phyloP scores from a whole-genome alignment of 2,888 invertebrate species.

The Yponomeuta cagnagella region DNA sequence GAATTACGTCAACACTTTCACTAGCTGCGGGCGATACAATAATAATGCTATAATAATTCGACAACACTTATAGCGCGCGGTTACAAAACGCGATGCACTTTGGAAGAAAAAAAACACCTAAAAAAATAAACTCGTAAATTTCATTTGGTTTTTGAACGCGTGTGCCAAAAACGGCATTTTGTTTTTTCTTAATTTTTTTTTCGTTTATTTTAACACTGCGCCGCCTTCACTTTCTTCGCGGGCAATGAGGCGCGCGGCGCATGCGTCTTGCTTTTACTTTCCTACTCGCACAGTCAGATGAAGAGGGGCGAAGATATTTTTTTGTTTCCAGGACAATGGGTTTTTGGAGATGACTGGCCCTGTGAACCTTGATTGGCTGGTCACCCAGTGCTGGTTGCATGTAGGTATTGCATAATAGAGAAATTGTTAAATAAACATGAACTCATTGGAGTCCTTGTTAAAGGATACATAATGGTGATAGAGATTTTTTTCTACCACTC shows the following conservation, averaged over 20 bases:
- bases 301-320: constrained; percentile 7
- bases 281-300: constrained; percentile 27
- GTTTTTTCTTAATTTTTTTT: constrained; percentile 33
- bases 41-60: constrained; percentile 58
- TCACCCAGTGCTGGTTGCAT: too few species aligned
- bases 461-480: too few species aligned
- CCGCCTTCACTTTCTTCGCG: constrained; percentile 62
- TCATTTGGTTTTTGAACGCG: constrained; percentile 27
- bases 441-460: too few species aligned
- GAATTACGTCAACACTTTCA: constrained; percentile 71
- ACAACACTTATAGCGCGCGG: constrained; percentile 46
- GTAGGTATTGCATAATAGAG: too few species aligned
- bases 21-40: constrained; percentile 46
- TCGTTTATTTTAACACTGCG: constrained; percentile 33
- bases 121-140: constrained; percentile 21
- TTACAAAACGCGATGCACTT: constrained; percentile 57
- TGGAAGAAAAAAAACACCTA: constrained; percentile 30
- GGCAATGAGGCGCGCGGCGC: constrained; percentile 52
- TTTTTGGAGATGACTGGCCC: constrained; percentile 1
- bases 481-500: too few species aligned
- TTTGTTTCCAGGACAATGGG: constrained; percentile 4
- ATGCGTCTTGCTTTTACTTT: constrained; percentile 66
- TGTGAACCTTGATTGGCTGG: not conserved
- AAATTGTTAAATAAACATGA: too few species aligned
- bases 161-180: constrained; percentile 19